A percentile compares a stretch with the other conserved stretches of the same genome.
phyloP scores from a whole-genome alignment of 2,113 vertebrate genomes.

The Oncorhynchus masou region DNA sequence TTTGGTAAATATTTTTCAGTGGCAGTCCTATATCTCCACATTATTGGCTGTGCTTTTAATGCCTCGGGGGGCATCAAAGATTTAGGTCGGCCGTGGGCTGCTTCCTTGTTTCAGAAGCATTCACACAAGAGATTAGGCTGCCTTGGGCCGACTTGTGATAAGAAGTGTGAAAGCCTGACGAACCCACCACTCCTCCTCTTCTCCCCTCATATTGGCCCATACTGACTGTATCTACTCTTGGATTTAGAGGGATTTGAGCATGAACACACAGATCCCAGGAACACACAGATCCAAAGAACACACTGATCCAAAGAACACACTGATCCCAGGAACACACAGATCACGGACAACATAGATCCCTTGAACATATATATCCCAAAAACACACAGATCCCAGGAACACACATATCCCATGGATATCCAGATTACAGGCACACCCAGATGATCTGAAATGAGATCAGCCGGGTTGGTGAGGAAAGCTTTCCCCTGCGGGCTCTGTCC shows the following conservation, averaged over 20 bases:
- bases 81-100: conserved; percentile 59
- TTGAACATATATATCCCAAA: neutral
- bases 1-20: conserved; percentile 29
- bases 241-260: conserved; percentile 1
- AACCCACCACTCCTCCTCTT: neutral
- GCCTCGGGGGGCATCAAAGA: conserved; percentile 58
- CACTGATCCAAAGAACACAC: too few relatives aligned
- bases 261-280: neutral
- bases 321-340: too few relatives aligned
- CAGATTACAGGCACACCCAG: conserved; percentile 1
- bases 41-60: conserved; percentile 32
- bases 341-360: too few relatives aligned
- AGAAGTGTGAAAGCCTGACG: conserved; percentile 10
- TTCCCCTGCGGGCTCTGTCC: conserved; percentile 56
- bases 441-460: too few relatives aligned
- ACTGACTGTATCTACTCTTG: neutral
- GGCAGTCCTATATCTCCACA: neutral
- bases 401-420: neutral
- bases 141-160: conserved; percentile 29
- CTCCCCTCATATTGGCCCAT: neutral
- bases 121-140: conserved; percentile 40
- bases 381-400: too few relatives aligned
- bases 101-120: conserved; percentile 29
- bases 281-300: too few relatives aligned
- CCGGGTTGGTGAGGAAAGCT: conserved; percentile 52